Evolutionary conservation across 2,888 invertebrate genomes (phyloP), one percentile per base, ranked within the genome.

Genomic region (Sminthurinus aureus): DNA sequence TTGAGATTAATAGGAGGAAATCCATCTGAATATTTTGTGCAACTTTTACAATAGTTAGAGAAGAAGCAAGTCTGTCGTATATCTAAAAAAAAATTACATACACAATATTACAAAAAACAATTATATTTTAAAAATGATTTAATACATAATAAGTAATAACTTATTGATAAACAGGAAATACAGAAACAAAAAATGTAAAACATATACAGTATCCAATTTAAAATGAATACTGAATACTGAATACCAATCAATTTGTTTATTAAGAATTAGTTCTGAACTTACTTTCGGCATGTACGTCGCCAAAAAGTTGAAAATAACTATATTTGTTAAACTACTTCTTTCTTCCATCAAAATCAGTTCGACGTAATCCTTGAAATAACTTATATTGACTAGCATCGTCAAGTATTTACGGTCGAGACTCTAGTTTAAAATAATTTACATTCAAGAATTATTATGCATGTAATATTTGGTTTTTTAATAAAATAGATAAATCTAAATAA

Each of bases 221-320:
- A 9, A 67, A 8, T 67, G 67, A n/a, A n/a, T n/a, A n/a, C n/a
- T n/a, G n/a, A n/a, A n/a, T n/a, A n/a, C n/a, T n/a, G n/a, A n/a
- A n/a, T n/a, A n/a, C n/a, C n/a, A n/a, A n/a, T n/a, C n/a, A n/a
- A n/a, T n/a, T n/a, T n/a, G n/a, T n/a, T n/a, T n/a, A n/a, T n/a
- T n/a, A 71, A 71, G 12, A 52, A n/a, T n/a, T n/a, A 80, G 67
- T 13, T 78, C n/a, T 50, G 9, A 4, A 64, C 89, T 89, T 91
- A 96, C 95, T 93, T 96, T 97, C 0, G 97, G 96, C 90, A 97
- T 96, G 90, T 96, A 97, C 85, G 95, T 94, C 89, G 94, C 94
- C 90, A 97, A 93, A 90, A 98, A 97, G 89, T 95, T 95, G 90
- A 95, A 95, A 89, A 97, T 96, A 89, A 94, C 93, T 81, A 94